These are phyloP conservation scores for Psittacara wagleri DNA, from an alignment of 2,113 vertebrate species.

Conservation along the genomic window DNA sequence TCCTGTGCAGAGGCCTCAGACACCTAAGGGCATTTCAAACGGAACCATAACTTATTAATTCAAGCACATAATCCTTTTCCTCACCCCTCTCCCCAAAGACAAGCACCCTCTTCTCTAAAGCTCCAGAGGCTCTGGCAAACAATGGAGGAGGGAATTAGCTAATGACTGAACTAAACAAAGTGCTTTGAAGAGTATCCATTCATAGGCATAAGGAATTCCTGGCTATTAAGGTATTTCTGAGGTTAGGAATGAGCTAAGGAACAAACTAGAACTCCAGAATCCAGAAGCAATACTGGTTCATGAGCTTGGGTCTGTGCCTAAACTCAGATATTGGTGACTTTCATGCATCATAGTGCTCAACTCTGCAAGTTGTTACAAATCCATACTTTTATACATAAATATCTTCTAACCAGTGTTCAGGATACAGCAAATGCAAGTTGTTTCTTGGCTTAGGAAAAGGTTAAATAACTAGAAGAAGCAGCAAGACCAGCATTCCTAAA, in stretches of 20 bases:
- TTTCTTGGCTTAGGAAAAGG: not conserved
- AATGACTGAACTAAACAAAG: not conserved
- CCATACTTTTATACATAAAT: not conserved
- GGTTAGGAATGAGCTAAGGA: not conserved
- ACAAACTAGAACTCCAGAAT: not conserved
- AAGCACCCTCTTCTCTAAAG: not conserved
- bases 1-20: not conserved
- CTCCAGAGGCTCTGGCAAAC: not conserved
- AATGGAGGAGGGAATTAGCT: not conserved
- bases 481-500: not conserved
- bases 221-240: not conserved
- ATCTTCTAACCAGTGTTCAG: not conserved
- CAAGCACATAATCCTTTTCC: not conserved
- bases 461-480: not conserved
- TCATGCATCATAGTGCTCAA: not conserved
- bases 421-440: not conserved
- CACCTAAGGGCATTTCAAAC: not conserved
- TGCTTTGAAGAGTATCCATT: not conserved
- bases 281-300: not conserved
- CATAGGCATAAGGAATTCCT: not conserved
- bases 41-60: not conserved
- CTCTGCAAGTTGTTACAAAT: not conserved
- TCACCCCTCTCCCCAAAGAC: not conserved
- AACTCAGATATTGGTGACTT: not conserved
- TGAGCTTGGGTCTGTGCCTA: not conserved